Evolutionary conservation across 2,113 vertebrate genomes (phyloP).

Genomic region (Tretioscincus oriximinensis): DNA sequence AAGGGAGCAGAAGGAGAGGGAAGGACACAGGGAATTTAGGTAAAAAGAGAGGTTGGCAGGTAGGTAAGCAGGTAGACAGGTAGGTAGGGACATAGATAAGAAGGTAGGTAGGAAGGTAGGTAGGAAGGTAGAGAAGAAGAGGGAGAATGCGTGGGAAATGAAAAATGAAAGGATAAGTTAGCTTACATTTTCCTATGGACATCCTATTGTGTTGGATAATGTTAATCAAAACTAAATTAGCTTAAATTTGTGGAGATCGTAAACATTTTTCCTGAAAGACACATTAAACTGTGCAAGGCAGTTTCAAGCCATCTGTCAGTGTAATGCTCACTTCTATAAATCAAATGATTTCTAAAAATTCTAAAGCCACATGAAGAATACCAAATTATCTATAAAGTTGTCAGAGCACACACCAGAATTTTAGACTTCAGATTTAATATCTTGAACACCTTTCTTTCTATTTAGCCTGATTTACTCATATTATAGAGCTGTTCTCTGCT

Average conservation of each 20-base stretch:
- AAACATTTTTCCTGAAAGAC: neutral
- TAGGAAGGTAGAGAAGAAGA: too few relatives aligned
- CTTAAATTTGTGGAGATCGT: neutral
- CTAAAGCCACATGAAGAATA: conserved; percentile 35
- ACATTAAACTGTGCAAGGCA: conserved; percentile 30
- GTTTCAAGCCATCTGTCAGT: conserved; percentile 30
- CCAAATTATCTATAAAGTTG: conserved; percentile 41
- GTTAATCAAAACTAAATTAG: neutral
- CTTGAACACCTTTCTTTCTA: conserved; percentile 25
- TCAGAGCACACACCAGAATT: conserved; percentile 33
- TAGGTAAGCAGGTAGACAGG: too few relatives aligned
- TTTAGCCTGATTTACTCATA: conserved; percentile 14
- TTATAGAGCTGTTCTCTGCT: neutral
- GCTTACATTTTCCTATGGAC: neutral
- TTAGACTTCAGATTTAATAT: conserved; percentile 48
- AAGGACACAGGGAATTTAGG: too few relatives aligned
- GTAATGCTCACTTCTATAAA: conserved; percentile 48
- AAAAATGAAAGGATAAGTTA: neutral
- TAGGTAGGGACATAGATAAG: too few relatives aligned
- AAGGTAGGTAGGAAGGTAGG: too few relatives aligned
- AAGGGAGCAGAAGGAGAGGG: too few relatives aligned
- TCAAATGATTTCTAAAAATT: conserved; percentile 37
- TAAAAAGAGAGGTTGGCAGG: too few relatives aligned
- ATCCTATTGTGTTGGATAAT: neutral
- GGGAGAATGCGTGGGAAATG: neutral